These are phyloP conservation scores for Asarcornis scutulata DNA, from an alignment of 2,113 vertebrate species.

Conservation along the genomic window DNA sequence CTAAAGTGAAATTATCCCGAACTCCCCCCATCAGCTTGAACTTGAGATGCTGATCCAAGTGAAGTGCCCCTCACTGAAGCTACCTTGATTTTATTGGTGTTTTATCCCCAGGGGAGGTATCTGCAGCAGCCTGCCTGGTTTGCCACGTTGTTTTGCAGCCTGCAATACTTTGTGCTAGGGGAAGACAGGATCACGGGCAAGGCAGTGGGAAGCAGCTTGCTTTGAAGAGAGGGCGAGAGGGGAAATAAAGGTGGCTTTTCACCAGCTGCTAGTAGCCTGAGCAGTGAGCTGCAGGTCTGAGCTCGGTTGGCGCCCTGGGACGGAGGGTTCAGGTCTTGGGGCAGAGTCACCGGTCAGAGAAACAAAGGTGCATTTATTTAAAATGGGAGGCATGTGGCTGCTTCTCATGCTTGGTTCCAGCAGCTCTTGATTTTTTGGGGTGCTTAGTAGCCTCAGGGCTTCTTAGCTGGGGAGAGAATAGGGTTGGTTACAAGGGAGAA, in stretches of 20 bases:
- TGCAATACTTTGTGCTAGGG: not conserved
- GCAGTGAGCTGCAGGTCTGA: not conserved
- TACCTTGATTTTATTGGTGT: not conserved
- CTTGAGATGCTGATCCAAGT: not conserved
- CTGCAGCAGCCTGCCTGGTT: not conserved
- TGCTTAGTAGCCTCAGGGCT: not conserved
- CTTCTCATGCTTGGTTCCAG: not conserved
- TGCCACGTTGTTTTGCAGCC: accelerated
- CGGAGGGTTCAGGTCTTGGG: accelerated
- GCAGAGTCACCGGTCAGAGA: not conserved
- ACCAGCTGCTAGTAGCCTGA: not conserved
- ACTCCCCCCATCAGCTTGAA: not conserved
- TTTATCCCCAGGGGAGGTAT: not conserved
- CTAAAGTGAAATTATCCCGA: conserved; percentile 36
- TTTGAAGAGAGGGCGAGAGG: not conserved
- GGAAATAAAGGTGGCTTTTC: not conserved
- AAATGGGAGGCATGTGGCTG: accelerated
- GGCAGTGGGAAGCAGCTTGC: accelerated
- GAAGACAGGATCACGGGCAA: accelerated
- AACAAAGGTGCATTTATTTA: not conserved
- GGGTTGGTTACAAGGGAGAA: not conserved
- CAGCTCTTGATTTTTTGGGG: not conserved
- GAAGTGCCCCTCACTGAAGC: not conserved
- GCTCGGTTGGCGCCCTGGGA: accelerated
- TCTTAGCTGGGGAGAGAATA: not conserved